Evolutionary conservation across 92 coral and sea anemone species (phyloP).

Genomic region (Desmophyllum pertusum): DNA sequence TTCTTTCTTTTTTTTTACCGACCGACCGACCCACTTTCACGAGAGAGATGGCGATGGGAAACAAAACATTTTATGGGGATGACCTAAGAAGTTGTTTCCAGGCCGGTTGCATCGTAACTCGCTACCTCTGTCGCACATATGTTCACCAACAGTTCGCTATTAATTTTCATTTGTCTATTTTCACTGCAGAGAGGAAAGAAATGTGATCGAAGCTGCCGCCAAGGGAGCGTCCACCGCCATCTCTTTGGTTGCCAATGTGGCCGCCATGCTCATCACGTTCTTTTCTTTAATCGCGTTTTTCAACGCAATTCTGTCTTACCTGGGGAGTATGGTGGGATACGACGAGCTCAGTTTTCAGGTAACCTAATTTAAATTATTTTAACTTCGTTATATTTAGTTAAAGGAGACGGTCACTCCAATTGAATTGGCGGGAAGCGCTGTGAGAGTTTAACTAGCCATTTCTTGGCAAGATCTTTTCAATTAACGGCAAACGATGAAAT

Average conservation of each 20-base stretch:
- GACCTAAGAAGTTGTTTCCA: too few species aligned
- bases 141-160: not conserved
- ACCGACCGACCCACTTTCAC: too few species aligned
- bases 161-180: not conserved
- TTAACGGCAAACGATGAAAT: too few species aligned
- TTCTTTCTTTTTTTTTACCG: too few species aligned
- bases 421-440: too few species aligned
- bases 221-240: conserved; percentile 91
- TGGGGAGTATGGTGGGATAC: conserved; percentile 87
- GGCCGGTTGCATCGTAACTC: not conserved
- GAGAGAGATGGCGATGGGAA: too few species aligned
- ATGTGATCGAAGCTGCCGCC: conserved; percentile 97
- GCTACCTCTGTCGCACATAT: not conserved
- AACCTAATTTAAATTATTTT: not conserved
- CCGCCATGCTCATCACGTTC: conserved; percentile 94
- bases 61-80: too few species aligned
- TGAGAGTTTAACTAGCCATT: too few species aligned
- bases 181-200: conserved; percentile 76
- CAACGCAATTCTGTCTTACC: conserved; percentile 78
- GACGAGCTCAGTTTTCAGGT: conserved; percentile 91
- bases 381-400: not conserved
- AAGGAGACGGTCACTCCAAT: too few species aligned
- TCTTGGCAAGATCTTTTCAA: too few species aligned
- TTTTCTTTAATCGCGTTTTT: conserved; percentile 88
- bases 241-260: conserved; percentile 90